Base-by-base conservation (phyloP, 2,797 vertebrate species). In the Megaceryle alcyon region DNA sequence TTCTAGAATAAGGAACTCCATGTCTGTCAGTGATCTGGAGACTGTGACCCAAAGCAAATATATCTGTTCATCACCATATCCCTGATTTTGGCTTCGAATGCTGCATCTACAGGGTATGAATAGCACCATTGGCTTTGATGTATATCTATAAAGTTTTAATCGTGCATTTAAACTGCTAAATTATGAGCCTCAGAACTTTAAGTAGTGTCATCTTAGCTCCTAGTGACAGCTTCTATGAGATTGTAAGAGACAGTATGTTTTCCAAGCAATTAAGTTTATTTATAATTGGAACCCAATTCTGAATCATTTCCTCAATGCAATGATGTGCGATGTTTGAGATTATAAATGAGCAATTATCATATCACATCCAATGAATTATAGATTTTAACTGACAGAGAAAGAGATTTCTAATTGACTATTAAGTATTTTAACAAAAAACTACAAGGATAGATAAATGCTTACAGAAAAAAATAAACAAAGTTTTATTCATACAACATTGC, bases 241-340 rank as follows among this genome's bases (percentile, higher is more conserved):
- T 18, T 77, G 37, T 69, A 94, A 91, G 61, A 92, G 51, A 87
- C 23, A 64, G 54, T 92, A 77, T 80, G 70, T 91, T 97, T 97
- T 96, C 92, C 90, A 82, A 92, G 72, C 88, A 93, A 94, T 96
- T 96, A 94, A 91, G 44, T 93, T 96, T 94, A 91, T 93, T 96
- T 92, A 76, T 95, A 96, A 96, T 92, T 94, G 77, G 61, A 92
- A 95, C 94, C 80, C 73, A 88, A 92, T 95, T 96, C 92, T 81
- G 76, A 96, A 93, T 90, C 8, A 76, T 95, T 96, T 97, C 81
- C 77, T 79, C 61, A 86, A 23, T 71, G 77, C 39, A 78, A 53
- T 71, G 60, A 79, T 91, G 83, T 68, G 79, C 44, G 87, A 54
- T 82, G 76, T 80, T 88, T 82, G 65, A 90, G 70, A 82, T 76